These are phyloP conservation scores for Halcyon malimbica DNA, from an alignment of 2,113 vertebrate genomes.

Conservation along the genomic window DNA sequence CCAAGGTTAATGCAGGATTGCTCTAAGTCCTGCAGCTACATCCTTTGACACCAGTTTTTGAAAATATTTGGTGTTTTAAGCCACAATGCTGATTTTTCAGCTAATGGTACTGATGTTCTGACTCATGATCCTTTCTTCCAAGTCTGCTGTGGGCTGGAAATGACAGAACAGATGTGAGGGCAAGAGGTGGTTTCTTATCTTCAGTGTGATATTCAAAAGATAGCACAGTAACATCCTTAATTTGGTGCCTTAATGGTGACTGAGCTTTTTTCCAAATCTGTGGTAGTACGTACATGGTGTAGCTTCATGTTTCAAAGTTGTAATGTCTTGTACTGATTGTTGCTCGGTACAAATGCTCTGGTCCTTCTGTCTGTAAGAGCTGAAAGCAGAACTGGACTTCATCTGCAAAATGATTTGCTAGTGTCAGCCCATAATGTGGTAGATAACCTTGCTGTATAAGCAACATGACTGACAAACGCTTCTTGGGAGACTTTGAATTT, in stretches of 20 bases:
- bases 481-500: neutral
- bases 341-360: neutral
- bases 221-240: neutral
- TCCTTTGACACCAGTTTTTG: neutral
- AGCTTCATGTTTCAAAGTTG: neutral
- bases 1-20: neutral
- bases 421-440: neutral
- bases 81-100: neutral
- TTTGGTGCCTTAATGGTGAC: neutral
- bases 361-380: neutral
- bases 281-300: neutral
- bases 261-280: neutral
- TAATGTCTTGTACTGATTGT: neutral
- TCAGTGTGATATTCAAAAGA: neutral
- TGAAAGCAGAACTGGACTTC: neutral
- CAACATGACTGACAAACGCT: neutral
- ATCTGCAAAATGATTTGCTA: neutral
- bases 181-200: neutral
- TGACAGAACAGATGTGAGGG: neutral
- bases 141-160: neutral
- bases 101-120: neutral
- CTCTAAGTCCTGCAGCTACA: neutral
- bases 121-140: neutral
- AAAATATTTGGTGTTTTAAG: neutral
- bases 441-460: neutral